phyloP scores from a whole-genome alignment of 2,797 vertebrate species.

The Chiloscyllium punctatum region DNA sequence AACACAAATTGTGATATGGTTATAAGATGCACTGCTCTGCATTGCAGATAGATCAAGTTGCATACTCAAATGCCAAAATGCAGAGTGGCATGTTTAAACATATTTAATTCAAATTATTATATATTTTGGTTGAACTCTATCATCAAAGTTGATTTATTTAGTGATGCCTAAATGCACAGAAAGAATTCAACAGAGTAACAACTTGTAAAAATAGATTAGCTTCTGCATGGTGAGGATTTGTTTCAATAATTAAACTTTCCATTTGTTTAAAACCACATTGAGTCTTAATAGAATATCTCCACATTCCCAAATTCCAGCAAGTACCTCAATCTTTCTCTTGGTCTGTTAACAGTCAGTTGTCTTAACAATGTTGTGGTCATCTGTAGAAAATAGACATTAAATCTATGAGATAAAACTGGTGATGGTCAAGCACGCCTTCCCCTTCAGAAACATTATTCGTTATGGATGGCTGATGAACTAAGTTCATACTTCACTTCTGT shows the following conservation, averaged over 20 bases:
- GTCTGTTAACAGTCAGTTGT: background rate
- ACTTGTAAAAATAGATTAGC: background rate
- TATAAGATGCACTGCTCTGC: background rate
- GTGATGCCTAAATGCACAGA: conserved; percentile 1
- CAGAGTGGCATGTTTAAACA: background rate
- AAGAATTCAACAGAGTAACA: background rate
- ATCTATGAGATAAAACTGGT: background rate
- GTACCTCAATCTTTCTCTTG: background rate
- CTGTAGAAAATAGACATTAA: background rate
- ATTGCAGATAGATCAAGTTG: background rate
- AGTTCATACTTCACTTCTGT: too few species aligned
- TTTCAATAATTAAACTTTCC: background rate
- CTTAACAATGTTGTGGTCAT: background rate
- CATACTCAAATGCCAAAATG: background rate
- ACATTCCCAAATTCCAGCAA: background rate
- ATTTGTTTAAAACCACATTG: conserved; percentile 9
- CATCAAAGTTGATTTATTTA: conserved; percentile 18
- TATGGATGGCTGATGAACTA: too few species aligned
- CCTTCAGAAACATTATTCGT: background rate
- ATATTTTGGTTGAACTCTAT: background rate
- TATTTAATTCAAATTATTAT: conserved; percentile 7
- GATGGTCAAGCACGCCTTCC: background rate
- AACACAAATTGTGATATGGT: background rate
- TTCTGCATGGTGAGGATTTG: conserved; percentile 13
- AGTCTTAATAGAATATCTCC: conserved; percentile 16